Evolutionary conservation across 2,113 vertebrate species (phyloP).

Genomic region (Chaetura pelagica): DNA sequence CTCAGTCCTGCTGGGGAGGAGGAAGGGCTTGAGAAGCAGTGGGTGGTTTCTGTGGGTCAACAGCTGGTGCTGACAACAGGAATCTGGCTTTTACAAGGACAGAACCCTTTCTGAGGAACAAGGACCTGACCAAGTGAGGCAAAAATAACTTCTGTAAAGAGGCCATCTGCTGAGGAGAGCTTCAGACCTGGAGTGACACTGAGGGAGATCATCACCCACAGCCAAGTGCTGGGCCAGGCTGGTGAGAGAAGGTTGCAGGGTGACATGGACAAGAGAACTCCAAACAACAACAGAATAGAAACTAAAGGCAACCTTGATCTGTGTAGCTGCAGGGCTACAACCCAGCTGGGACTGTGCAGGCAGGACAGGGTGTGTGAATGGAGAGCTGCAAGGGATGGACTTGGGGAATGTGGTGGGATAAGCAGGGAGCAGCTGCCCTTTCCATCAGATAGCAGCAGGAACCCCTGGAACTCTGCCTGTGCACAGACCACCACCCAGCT

Average conservation of each 20-base stretch:
- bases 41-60: neutral
- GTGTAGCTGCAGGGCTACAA: neutral
- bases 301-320: neutral
- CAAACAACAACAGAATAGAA: neutral
- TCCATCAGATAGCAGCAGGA: neutral
- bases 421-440: neutral
- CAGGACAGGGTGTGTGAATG: fast-evolving
- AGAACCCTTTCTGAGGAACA: neutral
- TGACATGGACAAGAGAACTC: neutral
- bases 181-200: neutral
- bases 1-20: neutral
- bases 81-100: neutral
- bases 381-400: neutral
- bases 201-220: neutral
- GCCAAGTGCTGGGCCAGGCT: neutral
- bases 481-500: no score
- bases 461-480: neutral
- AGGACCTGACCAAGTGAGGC: neutral
- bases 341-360: neutral
- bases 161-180: neutral
- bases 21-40: neutral
- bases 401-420: neutral
- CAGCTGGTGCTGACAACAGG: neutral
- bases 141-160: neutral
- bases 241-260: neutral